phyloP scores from a whole-genome alignment of 1,140 invertebrate species.

The Drosophila bifasciata region DNA sequence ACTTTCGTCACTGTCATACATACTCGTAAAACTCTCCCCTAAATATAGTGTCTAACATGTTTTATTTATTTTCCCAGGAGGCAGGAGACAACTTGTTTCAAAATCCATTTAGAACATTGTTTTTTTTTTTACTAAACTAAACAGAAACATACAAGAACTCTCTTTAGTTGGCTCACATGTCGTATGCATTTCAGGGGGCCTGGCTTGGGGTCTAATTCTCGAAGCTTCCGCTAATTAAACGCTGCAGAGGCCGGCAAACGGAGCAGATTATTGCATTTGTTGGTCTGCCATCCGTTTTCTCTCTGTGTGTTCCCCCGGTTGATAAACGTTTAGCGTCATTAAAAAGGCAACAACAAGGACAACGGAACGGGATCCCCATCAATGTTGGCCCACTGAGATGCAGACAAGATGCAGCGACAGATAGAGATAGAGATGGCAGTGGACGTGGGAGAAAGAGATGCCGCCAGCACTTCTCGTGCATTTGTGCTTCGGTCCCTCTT shows the following conservation, averaged over 20 bases:
- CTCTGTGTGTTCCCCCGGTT: conserved; percentile 35
- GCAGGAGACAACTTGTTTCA: conserved; percentile 29
- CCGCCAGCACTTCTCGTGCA: conserved; percentile 31
- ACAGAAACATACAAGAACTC: neutral
- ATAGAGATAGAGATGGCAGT: conserved; percentile 14
- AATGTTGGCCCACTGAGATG: conserved; percentile 38
- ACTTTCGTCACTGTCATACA: conserved; percentile 53
- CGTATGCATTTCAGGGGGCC: conserved; percentile 44
- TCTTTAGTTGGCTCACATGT: conserved; percentile 12
- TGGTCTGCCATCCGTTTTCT: conserved; percentile 14
- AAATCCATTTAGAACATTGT: conserved; percentile 21
- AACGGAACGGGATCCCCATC: conserved; percentile 31
- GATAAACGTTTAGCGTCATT: conserved; percentile 77
- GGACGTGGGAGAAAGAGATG: conserved; percentile 9
- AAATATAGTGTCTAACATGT: conserved; percentile 45
- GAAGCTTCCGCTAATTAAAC: conserved; percentile 72
- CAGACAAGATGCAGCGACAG: conserved; percentile 1
- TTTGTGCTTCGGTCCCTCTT: conserved; percentile 3
- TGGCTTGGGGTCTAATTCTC: conserved; percentile 50
- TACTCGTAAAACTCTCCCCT: conserved; percentile 43
- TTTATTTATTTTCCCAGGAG: conserved; percentile 49
- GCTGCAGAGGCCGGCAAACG: conserved; percentile 39
- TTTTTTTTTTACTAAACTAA: conserved; percentile 18
- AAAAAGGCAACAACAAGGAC: conserved; percentile 41
- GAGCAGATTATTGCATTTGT: conserved; percentile 70